Evolutionary conservation across 2,113 vertebrate genomes (phyloP).

Genomic region (Ceyx margarethae): DNA sequence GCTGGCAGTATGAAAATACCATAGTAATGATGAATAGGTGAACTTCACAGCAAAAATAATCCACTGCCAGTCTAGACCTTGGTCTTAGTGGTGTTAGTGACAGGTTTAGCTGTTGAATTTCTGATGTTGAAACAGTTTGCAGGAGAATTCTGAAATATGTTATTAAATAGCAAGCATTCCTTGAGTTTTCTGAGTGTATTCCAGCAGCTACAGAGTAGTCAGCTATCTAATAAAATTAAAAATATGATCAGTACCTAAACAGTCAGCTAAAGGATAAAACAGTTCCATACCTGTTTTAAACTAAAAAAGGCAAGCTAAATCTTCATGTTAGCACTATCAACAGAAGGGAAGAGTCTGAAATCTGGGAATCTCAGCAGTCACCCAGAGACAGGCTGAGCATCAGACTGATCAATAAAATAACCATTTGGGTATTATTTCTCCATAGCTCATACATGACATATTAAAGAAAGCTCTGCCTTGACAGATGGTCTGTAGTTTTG

Average conservation of each 20-base stretch:
- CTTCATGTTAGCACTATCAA: neutral
- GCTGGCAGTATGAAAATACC: neutral
- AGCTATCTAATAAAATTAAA: neutral
- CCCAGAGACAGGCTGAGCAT: neutral
- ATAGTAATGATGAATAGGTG: neutral
- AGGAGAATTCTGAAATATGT: neutral
- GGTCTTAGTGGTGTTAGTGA: neutral
- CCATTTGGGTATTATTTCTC: neutral
- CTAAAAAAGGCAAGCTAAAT: neutral
- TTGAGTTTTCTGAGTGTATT: neutral
- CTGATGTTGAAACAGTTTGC: neutral
- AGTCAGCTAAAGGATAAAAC: neutral
- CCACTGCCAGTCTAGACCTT: neutral
- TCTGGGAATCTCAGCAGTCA: neutral
- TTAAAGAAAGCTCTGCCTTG: neutral
- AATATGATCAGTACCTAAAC: neutral
- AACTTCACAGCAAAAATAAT: neutral
- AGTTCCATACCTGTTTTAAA: neutral
- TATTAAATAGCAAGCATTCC: neutral
- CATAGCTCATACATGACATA: neutral
- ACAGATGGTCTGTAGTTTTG: neutral
- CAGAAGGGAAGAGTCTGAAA: neutral
- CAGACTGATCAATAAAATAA: neutral
- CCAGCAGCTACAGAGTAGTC: neutral
- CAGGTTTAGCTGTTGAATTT: neutral